Evolutionary conservation across 2,113 vertebrate species (phyloP), one percentile per base, ranked within the genome.

Genomic region (Turdus rufiventris): DNA sequence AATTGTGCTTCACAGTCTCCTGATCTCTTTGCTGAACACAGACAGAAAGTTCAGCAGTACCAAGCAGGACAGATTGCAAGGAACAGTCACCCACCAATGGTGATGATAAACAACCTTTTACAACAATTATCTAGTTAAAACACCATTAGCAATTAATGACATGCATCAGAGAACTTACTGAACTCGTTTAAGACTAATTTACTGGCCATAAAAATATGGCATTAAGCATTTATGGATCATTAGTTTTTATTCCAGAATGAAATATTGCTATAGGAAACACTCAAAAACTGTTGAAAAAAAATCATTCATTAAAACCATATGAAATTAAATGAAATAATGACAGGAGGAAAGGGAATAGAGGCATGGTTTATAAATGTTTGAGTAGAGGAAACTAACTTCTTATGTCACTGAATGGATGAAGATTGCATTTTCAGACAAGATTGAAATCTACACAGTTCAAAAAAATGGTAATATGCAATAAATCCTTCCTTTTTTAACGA

Each of bases 151-250:
- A 98, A 97, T 98, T 98, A 98, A 98, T 97, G 98, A 93, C 97
- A 98, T 98, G 97, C 71, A 94, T 97, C 98, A 97, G 88, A 95
- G 96, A 97, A 97, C 97, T 98, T 98, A 98, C 96, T 98, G 97
- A 98, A 96, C 95, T 97, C 96, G 98, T 98, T 98, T 98, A 98
- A 98, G 97, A 97, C 98, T 98, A 98, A 98, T 98, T 98, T 98
- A 98, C 94, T 97, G 89, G 96, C 98, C 97, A 98, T 98, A 98
- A 98, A 98, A 98, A 97, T 98, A 98, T 98, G 97, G 93, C 98
- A 98, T 98, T 98, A 98, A 97, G 97, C 97, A 98, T 98, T 98
- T 97, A 98, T 97, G 98, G 98, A 97, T 98, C 98, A 98, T 98
- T 98, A 98, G 89, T 96, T 97, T 97, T 97, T 97, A 97, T 97